Evolutionary conservation across 1,140 invertebrate genomes (phyloP), one percentile per base, ranked within the genome.

Genomic region (Chrysoperla carnea): DNA sequence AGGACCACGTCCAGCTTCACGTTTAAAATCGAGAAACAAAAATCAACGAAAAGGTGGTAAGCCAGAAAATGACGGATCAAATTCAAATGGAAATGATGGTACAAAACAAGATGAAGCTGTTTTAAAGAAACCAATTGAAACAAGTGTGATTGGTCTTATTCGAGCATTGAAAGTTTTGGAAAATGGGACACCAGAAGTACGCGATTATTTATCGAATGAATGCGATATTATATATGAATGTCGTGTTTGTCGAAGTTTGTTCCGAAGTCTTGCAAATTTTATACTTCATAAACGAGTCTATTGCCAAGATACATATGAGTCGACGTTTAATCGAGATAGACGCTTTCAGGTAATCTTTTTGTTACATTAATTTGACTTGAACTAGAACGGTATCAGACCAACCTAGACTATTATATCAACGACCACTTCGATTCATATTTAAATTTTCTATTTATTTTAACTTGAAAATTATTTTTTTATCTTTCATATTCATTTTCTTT

Each of bases 141-240:
- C 59, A 11, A 64, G 58, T 48, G 46, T 63, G n/a, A 49, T 47
- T 47, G 57, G 57, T 7, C 45, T 65, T 12, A 51, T 48, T 39
- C 53, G 64, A 46, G 52, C 58, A 8, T 15, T 64, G 6, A 46
- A 51, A 35, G 28, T 61, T 13, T 52, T 61, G 39, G 46, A 63
- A 46, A 58, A 50, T 39, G 61, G 59, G 12, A 64, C 64, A 38
- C 40, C 51, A 40, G 64, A 67, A 50, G 64, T 66, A 6, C 57
- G 64, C 33, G 54, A 65, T 43, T 54, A 72, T 17, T 55, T 78
- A 5, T 48, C 64, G 9, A 63, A 73, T 48, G 72, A 76, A 56
- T 76, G 73, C 55, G 69, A 75, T 50, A 54, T 75, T 37, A 68
- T 78, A 46, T 64, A 71, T 44, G 75, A 77, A 52, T 77, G 75